A percentile compares a stretch with the other conserved stretches of the same genome.
Conservation (phyloP, 2,888 invertebrate genomes). For the Hypena proboscidalis region DNA sequence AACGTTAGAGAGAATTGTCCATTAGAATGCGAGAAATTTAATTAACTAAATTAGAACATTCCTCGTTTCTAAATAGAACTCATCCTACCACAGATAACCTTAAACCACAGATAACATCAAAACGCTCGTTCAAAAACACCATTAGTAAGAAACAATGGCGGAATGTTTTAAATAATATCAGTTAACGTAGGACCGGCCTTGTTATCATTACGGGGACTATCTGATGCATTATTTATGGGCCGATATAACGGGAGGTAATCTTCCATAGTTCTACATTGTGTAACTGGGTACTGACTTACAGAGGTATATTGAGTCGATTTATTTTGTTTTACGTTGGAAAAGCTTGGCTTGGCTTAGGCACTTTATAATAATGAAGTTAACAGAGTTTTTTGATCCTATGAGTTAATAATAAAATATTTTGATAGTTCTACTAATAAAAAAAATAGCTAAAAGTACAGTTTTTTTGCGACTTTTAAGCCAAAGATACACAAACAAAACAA, state of each 20-base stretch:
- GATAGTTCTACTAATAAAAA: no score
- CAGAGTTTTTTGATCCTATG: no score
- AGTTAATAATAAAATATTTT: no score
- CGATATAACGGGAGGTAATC: conserved; percentile 59
- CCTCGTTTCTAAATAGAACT: conserved; percentile 12
- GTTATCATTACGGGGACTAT: conserved; percentile 66
- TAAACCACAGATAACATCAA: conserved; percentile 15
- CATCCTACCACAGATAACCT: conserved; percentile 15
- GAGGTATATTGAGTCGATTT: conserved; percentile 5
- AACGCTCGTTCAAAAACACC: conserved; percentile 30
- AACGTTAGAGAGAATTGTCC: no score
- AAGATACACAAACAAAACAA: no score
- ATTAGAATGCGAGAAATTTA: no score
- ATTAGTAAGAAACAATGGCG: conserved; percentile 51
- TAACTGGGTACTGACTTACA: conserved; percentile 1
- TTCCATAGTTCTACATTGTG: conserved; percentile 16
- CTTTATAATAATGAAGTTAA: no score
- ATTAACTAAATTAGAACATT: no score
- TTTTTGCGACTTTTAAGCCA: no score
- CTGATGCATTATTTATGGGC: conserved; percentile 61
- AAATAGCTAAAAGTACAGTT: no score
- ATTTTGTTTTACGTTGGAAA: no score
- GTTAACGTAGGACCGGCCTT: conserved; percentile 55
- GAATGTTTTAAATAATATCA: conserved; percentile 60
- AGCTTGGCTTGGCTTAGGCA: no score